phyloP scores from a whole-genome alignment of 1,140 invertebrate genomes.

The Lepidotrigona ventralis region DNA sequence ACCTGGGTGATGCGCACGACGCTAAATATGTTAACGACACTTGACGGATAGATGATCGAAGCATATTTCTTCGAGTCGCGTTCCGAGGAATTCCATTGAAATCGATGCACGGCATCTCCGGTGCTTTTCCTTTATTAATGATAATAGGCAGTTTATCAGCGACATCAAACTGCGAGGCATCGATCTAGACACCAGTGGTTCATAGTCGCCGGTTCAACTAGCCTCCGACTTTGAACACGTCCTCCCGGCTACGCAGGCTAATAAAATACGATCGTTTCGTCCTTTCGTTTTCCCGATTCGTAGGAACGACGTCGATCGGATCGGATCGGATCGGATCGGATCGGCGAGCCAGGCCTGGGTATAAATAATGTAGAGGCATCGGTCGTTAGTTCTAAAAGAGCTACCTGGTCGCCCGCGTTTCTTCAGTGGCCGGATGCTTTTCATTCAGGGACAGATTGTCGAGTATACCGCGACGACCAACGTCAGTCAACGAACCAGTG shows the following conservation, averaged over 20 bases:
- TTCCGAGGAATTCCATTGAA: not conserved
- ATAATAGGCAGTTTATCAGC: conserved; percentile 21
- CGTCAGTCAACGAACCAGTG: conserved; percentile 35
- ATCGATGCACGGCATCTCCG: not conserved
- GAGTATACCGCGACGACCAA: conserved; percentile 17
- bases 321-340: conserved; percentile 6
- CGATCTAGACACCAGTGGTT: conserved; percentile 1
- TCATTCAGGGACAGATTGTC: conserved; percentile 59
- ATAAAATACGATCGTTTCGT: conserved; percentile 59
- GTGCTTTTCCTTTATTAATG: conserved; percentile 3
- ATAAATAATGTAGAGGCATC: conserved; percentile 65
- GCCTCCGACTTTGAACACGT: not conserved
- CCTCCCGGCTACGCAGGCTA: conserved; percentile 29
- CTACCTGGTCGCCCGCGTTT: conserved; percentile 44
- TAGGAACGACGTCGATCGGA: conserved; percentile 18
- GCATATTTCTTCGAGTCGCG: not conserved
- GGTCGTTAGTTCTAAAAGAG: conserved; percentile 62
- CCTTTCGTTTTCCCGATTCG: conserved; percentile 62
- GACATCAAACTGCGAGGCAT: not conserved
- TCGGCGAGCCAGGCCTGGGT: conserved; percentile 30
- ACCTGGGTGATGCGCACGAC: rapidly evolving
- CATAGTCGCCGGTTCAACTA: conserved; percentile 6
- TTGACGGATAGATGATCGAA: not conserved
- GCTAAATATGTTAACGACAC: not conserved
- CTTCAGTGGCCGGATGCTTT: conserved; percentile 41